Conservation (phyloP, 1,140 invertebrate genomes). For the Drosophila carrolli region DNA sequence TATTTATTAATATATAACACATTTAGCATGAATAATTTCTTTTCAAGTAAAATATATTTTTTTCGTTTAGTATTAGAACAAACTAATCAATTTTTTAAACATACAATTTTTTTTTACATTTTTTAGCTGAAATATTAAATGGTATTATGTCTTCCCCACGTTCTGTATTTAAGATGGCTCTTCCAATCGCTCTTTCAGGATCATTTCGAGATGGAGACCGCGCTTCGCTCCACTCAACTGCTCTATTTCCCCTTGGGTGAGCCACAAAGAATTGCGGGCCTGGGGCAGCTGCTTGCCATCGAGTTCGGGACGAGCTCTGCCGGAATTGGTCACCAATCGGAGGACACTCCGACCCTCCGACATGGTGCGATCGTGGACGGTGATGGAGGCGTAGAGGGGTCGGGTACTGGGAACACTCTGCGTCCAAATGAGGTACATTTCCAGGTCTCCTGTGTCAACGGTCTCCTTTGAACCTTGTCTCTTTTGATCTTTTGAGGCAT, state of each 20-base stretch:
- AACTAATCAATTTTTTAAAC: too few relatives aligned
- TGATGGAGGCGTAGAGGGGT: background rate
- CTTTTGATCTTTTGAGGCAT: too few relatives aligned
- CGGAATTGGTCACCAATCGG: background rate
- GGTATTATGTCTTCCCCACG: too few relatives aligned
- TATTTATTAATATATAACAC: too few relatives aligned
- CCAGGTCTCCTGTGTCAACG: background rate
- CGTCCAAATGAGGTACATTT: background rate
- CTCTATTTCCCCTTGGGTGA: background rate
- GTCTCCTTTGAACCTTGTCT: too few relatives aligned
- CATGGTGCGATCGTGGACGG: background rate
- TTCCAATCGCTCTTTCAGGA: background rate
- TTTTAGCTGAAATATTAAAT: too few relatives aligned
- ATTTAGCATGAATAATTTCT: too few relatives aligned
- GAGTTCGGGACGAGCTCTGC: background rate
- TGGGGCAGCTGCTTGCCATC: background rate
- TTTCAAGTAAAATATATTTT: too few relatives aligned
- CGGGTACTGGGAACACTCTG: background rate
- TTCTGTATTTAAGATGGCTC: too few relatives aligned
- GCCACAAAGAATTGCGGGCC: background rate
- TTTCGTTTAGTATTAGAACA: too few relatives aligned
- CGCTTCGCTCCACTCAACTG: background rate
- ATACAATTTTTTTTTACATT: too few relatives aligned
- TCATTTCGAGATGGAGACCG: background rate
- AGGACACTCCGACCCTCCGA: background rate